Evolutionary conservation across 2,797 vertebrate species (phyloP), one percentile per base, ranked within the genome.

Genomic region (Anguilla pacifica): DNA sequence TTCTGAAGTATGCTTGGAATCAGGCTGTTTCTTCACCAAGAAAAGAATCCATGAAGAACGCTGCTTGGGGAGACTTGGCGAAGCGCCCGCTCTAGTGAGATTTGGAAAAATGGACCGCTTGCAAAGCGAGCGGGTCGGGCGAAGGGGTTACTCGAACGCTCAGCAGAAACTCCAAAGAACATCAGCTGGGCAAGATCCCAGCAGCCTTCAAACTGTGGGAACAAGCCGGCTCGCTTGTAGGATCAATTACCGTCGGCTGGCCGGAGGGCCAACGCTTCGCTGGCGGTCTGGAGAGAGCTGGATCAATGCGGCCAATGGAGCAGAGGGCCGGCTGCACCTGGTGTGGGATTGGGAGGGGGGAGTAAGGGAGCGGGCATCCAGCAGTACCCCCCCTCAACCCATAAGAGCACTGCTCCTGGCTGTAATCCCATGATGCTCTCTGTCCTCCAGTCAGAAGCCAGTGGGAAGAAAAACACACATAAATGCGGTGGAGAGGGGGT

Each of bases 211-310:
- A 88, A 91, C 89, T 89, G 72, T 90, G 93, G 94, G 93, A 93
- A 91, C 93, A 92, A 92, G 86, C 89, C 90, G 89, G 91, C 89
- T 90, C 64, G 85, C 90, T 91, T 93, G 91, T 91, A 94, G 92
- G 94, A 96, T 96, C 95, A 96, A 96, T 96, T 95, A 95, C 95
- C 90, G 86, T 89, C 93, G 92, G 92, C 93, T 94, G 95, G 93
- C 95, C 95, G 92, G 91, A 95, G 95, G 94, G 93, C 90, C 94
- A 93, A 90, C 91, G 90, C 93, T 94, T 93, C 91, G 93, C 90
- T 43, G 88, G 92, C 91, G 90, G 94, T 94, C 93, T 92, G 91
- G 93, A 93, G 86, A 89, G 88, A 89, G 91, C 88, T 92, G 91
- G 92, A 96, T 96, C 94, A 92, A 95, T 95, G 94, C 91, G n/a